Evolutionary conservation across 2,888 invertebrate genomes (phyloP).

Genomic region (Seira ritae): DNA sequence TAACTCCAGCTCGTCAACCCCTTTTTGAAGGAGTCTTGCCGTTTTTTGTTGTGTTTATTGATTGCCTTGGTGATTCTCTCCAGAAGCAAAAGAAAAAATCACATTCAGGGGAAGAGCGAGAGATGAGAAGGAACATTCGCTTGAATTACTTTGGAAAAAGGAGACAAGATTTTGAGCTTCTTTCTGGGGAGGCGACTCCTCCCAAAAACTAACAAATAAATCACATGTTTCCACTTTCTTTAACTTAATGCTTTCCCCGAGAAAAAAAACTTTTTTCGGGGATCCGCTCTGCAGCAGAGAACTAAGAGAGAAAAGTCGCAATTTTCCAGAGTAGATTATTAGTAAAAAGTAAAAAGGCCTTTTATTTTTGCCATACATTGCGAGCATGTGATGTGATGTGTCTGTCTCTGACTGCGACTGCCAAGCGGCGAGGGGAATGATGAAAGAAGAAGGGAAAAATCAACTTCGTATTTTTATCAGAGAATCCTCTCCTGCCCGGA

Average conservation of each 20-base stretch:
- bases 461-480: not conserved
- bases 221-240: slow-evolving; percentile 27
- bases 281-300: not conserved
- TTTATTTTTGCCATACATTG: not conserved
- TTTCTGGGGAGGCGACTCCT: not conserved
- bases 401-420: not conserved
- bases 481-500: not conserved
- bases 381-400: too few relatives aligned
- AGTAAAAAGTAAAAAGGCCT: not conserved
- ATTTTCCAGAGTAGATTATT: slow-evolving; percentile 19
- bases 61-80: not conserved
- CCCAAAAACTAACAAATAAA: slow-evolving; percentile 15
- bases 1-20: not conserved
- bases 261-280: slow-evolving; percentile 8
- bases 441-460: slow-evolving; percentile 1
- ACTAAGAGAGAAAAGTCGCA: not conserved
- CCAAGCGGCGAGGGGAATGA: not conserved
- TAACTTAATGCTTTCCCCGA: slow-evolving; percentile 5
- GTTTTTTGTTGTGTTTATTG: slow-evolving; percentile 3
- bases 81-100: not conserved
- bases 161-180: not conserved
- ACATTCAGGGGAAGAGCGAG: not conserved
- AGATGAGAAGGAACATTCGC: not conserved
- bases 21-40: not conserved
- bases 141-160: not conserved